Evolutionary conservation across 2,113 vertebrate genomes (phyloP).

Genomic region (Halichoerus grypus): DNA sequence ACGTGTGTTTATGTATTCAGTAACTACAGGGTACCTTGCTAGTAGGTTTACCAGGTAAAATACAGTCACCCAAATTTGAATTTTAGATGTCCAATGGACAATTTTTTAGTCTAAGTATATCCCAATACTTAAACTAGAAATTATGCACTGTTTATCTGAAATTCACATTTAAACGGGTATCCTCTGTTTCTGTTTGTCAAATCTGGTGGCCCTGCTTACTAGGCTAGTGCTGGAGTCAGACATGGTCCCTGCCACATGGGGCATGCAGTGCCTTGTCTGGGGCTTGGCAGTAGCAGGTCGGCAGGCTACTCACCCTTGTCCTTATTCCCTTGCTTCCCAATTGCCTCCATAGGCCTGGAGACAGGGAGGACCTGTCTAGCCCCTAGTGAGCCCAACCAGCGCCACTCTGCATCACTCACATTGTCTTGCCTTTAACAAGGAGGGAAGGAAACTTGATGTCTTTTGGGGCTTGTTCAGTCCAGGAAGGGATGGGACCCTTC

Average conservation of each 20-base stretch:
- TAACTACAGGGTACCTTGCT: neutral
- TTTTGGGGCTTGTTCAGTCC: neutral
- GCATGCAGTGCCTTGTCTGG: neutral
- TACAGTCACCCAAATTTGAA: too few relatives aligned
- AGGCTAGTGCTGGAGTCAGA: neutral
- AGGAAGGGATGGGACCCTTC: neutral
- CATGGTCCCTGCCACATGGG: too few relatives aligned
- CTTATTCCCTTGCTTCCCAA: neutral
- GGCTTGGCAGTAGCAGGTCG: neutral
- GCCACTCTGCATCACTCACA: rapidly evolving
- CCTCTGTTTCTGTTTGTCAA: neutral
- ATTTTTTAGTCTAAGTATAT: neutral
- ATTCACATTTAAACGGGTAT: neutral
- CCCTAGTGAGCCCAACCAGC: neutral
- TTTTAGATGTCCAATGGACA: neutral
- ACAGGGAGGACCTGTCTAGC: neutral
- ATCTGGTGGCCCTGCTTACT: neutral
- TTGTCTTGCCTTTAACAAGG: neutral
- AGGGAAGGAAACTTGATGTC: neutral
- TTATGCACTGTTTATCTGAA: neutral
- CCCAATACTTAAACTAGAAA: neutral
- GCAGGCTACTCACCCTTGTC: neutral
- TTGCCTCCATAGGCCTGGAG: neutral
- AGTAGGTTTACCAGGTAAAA: neutral
- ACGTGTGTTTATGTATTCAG: neutral